Evolutionary conservation across 2,888 invertebrate genomes (phyloP).

Genomic region (Eupeodes luniger): DNA sequence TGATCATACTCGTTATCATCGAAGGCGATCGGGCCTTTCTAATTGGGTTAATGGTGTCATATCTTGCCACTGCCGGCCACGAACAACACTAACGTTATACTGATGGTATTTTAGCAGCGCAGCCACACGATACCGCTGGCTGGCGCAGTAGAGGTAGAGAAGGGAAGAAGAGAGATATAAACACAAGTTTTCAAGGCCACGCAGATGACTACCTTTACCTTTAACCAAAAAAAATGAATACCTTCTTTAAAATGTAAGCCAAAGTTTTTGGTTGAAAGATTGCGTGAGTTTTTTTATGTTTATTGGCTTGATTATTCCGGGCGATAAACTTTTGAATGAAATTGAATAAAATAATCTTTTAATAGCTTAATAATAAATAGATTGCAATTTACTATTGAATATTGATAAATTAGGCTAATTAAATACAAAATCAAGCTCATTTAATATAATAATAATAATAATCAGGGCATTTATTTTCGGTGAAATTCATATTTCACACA

Average conservation of each 20-base stretch:
- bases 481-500: not conserved
- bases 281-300: constrained; percentile 38
- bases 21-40: constrained; percentile 72
- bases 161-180: constrained; percentile 41
- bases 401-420: not conserved
- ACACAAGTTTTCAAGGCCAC: constrained; percentile 66
- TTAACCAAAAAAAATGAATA: constrained; percentile 1
- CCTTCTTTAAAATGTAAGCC: not conserved
- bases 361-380: not conserved
- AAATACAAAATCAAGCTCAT: not conserved
- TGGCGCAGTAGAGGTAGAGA: constrained; percentile 42
- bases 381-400: not conserved
- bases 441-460: too few relatives aligned
- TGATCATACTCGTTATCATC: constrained; percentile 46
- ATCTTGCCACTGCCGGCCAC: constrained; percentile 78
- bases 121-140: too few relatives aligned
- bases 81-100: constrained; percentile 58
- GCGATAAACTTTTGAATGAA: constrained; percentile 12
- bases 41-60: constrained; percentile 75
- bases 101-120: not conserved
- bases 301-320: constrained; percentile 5
- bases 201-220: constrained; percentile 47
- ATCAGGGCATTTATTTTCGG: not conserved
- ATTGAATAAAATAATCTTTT: not conserved
- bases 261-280: constrained; percentile 37